These are phyloP conservation scores for Tinea trinotella DNA, from an alignment of 2,888 invertebrate genomes.

Conservation along the genomic window DNA sequence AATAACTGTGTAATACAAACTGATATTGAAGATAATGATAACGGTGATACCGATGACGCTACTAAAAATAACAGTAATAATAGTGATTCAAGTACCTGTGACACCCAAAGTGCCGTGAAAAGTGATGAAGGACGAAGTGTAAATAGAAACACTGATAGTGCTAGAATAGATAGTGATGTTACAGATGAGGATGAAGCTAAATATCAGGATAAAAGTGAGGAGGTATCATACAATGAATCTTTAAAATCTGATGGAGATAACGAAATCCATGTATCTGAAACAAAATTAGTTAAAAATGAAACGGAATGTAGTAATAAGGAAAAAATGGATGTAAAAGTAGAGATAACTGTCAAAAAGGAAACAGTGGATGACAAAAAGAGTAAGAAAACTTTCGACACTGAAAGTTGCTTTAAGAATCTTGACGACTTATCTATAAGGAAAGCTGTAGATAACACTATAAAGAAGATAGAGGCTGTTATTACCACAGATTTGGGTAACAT, in stretches of 20 bases:
- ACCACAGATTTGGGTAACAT: constrained; percentile 57
- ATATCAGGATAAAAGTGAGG: constrained; percentile 34
- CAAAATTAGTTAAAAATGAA: constrained; percentile 39
- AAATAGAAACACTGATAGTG: not conserved
- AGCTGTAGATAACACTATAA: constrained; percentile 38
- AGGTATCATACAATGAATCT: constrained; percentile 37
- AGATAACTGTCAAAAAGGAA: constrained; percentile 38
- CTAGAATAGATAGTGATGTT: constrained; percentile 21
- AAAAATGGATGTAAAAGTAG: constrained; percentile 36
- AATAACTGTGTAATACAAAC: no score
- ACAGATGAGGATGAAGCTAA: constrained; percentile 17
- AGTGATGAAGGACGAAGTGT: not conserved
- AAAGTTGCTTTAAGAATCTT: constrained; percentile 2
- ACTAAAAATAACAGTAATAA: constrained; percentile 26
- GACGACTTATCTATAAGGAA: constrained; percentile 27
- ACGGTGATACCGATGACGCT: constrained; percentile 22
- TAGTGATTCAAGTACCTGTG: no score
- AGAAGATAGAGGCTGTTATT: constrained; percentile 45
- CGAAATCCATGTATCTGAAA: constrained; percentile 36
- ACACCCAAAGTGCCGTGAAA: not conserved
- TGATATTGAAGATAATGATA: no score
- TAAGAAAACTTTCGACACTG: no score
- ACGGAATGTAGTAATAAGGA: constrained; percentile 35
- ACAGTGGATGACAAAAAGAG: constrained; percentile 29
- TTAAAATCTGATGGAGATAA: constrained; percentile 30